Conservation (phyloP, 2,113 vertebrate species). For the Acanthisitta chloris region DNA sequence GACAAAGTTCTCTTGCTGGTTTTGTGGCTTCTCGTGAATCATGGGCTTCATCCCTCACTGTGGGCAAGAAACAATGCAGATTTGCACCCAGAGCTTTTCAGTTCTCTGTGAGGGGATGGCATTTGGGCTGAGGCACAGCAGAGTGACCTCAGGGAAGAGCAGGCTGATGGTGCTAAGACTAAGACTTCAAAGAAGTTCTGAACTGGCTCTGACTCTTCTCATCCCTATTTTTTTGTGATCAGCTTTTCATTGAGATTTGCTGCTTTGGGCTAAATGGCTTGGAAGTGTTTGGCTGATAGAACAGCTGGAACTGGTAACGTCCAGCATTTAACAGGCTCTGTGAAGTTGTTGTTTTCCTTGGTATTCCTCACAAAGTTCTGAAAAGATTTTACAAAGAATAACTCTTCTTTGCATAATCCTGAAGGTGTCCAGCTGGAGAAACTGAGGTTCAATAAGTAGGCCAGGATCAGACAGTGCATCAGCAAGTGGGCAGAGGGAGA, state of each 20-base stretch:
- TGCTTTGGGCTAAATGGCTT: conserved; percentile 23
- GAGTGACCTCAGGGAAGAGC: neutral
- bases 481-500: neutral
- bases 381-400: neutral
- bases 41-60: neutral
- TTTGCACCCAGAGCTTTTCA: neutral
- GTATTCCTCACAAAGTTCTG: neutral
- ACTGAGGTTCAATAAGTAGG: neutral
- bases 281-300: conserved; percentile 12
- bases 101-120: neutral
- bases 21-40: neutral
- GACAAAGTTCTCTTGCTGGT: neutral
- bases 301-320: conserved; percentile 25
- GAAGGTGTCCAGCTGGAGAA: neutral
- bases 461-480: neutral
- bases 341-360: neutral
- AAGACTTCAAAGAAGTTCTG: neutral
- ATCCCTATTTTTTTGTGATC: neutral
- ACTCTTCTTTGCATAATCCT: rapidly evolving
- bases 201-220: neutral
- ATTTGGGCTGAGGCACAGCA: neutral
- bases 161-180: neutral
- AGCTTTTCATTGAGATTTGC: conserved; percentile 6
- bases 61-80: neutral
- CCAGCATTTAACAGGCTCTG: neutral